phyloP scores from a whole-genome alignment of 2,888 invertebrate genomes.

The Rhagonycha fulva region DNA sequence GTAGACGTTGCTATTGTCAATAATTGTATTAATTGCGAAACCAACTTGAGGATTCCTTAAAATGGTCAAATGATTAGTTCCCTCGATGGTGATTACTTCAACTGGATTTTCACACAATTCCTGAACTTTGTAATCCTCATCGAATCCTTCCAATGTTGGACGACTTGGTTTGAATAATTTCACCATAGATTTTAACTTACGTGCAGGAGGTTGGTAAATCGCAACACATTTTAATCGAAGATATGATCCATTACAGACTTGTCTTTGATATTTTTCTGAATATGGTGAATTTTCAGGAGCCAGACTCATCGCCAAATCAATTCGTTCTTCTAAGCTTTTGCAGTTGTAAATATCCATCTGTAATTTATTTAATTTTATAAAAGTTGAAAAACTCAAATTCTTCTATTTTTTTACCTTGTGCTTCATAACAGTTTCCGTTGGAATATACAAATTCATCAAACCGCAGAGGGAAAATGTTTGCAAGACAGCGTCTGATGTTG shows the following conservation, averaged over 20 bases:
- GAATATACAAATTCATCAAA: slow-evolving; percentile 52
- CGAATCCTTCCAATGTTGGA: slow-evolving; percentile 58
- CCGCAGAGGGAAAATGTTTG: slow-evolving; percentile 61
- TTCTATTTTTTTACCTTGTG: slow-evolving; percentile 14
- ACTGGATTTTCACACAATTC: slow-evolving; percentile 62
- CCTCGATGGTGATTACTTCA: slow-evolving; percentile 68
- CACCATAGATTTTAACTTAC: slow-evolving; percentile 60
- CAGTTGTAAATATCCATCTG: slow-evolving; percentile 57
- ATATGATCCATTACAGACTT: slow-evolving; percentile 55
- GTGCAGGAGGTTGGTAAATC: slow-evolving; percentile 53
- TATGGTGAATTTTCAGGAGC: slow-evolving; percentile 51
- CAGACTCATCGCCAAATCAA: slow-evolving; percentile 56
- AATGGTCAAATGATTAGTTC: slow-evolving; percentile 70
- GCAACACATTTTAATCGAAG: slow-evolving; percentile 62
- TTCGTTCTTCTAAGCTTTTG: slow-evolving; percentile 62
- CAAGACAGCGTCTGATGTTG: slow-evolving; percentile 55
- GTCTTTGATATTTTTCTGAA: slow-evolving; percentile 53
- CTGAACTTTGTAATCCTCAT: slow-evolving; percentile 69
- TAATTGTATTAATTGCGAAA: slow-evolving; percentile 60
- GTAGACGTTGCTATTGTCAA: slow-evolving; percentile 1
- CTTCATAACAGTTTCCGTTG: slow-evolving; percentile 15
- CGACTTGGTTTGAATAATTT: slow-evolving; percentile 68
- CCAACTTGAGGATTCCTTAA: slow-evolving; percentile 67
- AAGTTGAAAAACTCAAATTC: background rate
- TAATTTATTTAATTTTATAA: slow-evolving; percentile 39